phyloP scores from a whole-genome alignment of 2,113 vertebrate species.

The Carassius carassius region DNA sequence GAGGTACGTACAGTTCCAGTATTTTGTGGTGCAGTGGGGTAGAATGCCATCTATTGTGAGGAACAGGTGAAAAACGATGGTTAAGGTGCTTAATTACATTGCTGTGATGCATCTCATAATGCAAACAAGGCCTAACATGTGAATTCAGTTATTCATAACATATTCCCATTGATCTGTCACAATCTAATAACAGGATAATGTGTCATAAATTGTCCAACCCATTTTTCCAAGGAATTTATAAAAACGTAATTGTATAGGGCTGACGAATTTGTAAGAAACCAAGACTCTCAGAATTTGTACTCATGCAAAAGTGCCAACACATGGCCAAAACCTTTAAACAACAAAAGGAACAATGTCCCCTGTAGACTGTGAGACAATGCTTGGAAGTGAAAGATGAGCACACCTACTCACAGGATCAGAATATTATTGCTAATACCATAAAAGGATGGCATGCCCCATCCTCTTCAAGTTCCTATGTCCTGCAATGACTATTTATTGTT shows the following conservation, averaged over 20 bases:
- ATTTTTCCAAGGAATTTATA: not conserved
- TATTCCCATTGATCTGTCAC: not conserved
- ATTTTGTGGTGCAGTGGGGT: constrained; percentile 11
- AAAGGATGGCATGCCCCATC: not conserved
- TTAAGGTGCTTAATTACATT: constrained; percentile 36
- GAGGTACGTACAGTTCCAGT: constrained; percentile 37
- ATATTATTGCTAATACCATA: not conserved
- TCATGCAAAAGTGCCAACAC: not conserved
- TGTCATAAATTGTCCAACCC: not conserved
- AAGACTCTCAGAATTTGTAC: not conserved
- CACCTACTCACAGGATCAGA: not conserved
- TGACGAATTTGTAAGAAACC: not conserved
- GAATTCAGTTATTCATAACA: not conserved
- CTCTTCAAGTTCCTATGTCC: not conserved
- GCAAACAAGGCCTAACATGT: constrained; percentile 9
- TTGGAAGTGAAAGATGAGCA: not conserved
- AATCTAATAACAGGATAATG: not conserved
- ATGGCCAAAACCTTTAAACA: not conserved
- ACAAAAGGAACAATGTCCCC: not conserved
- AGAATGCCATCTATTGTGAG: not conserved
- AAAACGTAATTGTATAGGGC: not conserved
- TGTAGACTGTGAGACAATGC: constrained; percentile 39
- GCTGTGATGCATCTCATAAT: not conserved
- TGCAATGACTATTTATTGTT: constrained; percentile 28
- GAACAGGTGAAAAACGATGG: constrained; percentile 11